These are phyloP conservation scores for Steromphala cineraria DNA, from an alignment of 2,888 invertebrate species.

Conservation along the genomic window DNA sequence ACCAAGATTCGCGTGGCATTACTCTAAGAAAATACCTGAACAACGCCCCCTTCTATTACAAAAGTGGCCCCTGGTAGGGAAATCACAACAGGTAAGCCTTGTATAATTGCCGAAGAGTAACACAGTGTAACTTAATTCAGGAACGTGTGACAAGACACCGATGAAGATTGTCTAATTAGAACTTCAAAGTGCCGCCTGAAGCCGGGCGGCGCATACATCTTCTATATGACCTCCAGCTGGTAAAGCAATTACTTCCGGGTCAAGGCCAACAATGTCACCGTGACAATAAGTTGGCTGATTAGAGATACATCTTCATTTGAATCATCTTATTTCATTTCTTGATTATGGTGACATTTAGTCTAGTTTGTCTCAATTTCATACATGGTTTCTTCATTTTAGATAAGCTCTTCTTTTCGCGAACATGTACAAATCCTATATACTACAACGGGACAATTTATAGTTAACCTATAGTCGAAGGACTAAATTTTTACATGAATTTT, in stretches of 20 bases:
- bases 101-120: background rate
- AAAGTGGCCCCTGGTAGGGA: no score
- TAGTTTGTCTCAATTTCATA: no score
- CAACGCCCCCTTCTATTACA: background rate
- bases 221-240: background rate
- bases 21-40: background rate
- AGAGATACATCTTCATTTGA: no score
- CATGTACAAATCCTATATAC: no score
- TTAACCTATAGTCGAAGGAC: no score
- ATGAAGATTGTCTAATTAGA: background rate
- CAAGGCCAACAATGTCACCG: background rate
- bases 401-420: no score
- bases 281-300: no score
- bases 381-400: no score
- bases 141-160: background rate
- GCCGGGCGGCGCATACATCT: background rate
- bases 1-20: background rate
- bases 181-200: background rate
- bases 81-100: background rate
- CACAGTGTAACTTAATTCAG: conserved; percentile 2
- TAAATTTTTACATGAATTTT: no score
- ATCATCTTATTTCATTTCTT: no score
- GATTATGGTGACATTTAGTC: no score
- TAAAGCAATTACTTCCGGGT: background rate
- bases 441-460: no score